phyloP scores from a whole-genome alignment of 2,797 vertebrate genomes.

The Gobio occitaniae region DNA sequence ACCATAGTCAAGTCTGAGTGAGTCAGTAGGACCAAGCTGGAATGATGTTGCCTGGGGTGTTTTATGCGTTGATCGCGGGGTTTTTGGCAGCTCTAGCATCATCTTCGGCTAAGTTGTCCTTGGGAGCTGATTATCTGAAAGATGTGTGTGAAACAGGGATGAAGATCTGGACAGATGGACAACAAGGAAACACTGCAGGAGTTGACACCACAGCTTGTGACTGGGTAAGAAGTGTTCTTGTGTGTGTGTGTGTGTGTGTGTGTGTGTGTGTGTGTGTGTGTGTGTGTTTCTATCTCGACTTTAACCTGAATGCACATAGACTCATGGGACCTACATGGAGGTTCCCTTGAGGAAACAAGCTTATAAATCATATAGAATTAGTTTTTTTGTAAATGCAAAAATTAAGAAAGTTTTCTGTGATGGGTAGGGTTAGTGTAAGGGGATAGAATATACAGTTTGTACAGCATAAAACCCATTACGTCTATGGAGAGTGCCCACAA shows the following conservation, averaged over 20 bases:
- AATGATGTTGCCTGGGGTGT: conserved; percentile 66
- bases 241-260: background rate
- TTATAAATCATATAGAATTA: too few relatives aligned
- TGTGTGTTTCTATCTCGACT: too few relatives aligned
- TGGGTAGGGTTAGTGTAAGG: too few relatives aligned
- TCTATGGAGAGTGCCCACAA: too few relatives aligned
- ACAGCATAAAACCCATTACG: too few relatives aligned
- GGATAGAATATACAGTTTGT: too few relatives aligned
- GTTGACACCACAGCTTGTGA: conserved; percentile 66
- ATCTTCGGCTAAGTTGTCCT: conserved; percentile 82
- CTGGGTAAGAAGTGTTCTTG: conserved; percentile 68
- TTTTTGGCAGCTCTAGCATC: conserved; percentile 82
- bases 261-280: too few relatives aligned
- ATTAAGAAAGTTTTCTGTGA: too few relatives aligned
- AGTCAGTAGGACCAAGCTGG: background rate
- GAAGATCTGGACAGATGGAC: conserved; percentile 55
- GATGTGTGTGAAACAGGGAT: conserved; percentile 70
- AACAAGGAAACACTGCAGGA: background rate
- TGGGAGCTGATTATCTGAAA: conserved; percentile 77
- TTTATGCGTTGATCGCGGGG: conserved; percentile 78
- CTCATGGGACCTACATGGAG: too few relatives aligned
- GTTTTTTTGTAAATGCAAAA: too few relatives aligned
- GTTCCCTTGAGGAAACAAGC: too few relatives aligned
- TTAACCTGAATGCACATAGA: too few relatives aligned
- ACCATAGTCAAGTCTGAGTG: background rate